Base-by-base conservation (phyloP, 2,888 invertebrate species). In the Panopea generosa region DNA sequence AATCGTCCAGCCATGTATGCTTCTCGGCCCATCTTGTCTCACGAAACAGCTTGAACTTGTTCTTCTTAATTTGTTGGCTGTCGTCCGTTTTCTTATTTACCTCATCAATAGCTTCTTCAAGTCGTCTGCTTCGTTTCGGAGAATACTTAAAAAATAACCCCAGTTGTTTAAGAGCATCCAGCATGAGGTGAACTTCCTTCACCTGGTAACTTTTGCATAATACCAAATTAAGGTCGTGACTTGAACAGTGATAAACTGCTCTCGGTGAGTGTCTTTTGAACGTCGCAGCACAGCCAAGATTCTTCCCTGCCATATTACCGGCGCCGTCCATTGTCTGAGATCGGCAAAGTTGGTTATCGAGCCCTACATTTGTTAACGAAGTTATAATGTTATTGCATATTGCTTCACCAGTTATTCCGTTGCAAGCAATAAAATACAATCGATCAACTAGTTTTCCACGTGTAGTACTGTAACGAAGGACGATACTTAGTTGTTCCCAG, bases 111-210 rank as follows among this genome's bases (percentile, higher is more conserved):
- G 70, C 56, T 47, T 11, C 18, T 70, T 77, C 71, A 14, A 71
- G 62, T 24, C 65, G 52, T 52, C 77, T 43, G 47, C 66, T 71
- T 43, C 83, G 56, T 60, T 82, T 77, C 7, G 76, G 73, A 18
- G 75, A 84, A 65, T 84, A 84, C 27, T 77, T 72, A 49, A 82
- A 84, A 45, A 83, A 78, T 43, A 81, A 56, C 6, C 77, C 75
- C 1, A 78, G 62, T 38, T 76, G 62, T 38, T 72, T 76, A 1
- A 76, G 27, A 14, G 59, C 33, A 45, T 78, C 78, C 2, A 82
- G 57, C 70, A 65, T 70, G 7, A 75, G 0, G n/a, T 76, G 73
- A n/a, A 82, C 43, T 74, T 82, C 66, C 50, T 49, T 55, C 2
- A 78, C 33, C 18, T 67, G 18, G 47, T 11, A 33, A 33, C 70